Evolutionary conservation across 2,797 vertebrate species (phyloP).

Genomic region (Benthosema pterotum): DNA sequence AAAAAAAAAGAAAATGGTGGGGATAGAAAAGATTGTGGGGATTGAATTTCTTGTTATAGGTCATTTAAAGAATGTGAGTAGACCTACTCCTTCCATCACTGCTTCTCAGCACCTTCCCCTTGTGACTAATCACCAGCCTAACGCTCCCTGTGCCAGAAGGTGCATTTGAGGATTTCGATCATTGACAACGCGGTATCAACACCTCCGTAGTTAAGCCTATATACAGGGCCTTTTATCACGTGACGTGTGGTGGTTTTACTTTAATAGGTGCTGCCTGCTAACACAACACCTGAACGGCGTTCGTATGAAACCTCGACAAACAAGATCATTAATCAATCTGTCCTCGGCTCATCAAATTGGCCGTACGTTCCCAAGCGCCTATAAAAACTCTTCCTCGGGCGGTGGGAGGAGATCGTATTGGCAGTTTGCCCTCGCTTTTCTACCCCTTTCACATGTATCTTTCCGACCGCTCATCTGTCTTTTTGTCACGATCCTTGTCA

Average conservation of each 20-base stretch:
- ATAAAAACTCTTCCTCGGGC: conserved; percentile 65
- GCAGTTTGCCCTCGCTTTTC: conserved; percentile 36
- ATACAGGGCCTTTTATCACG: too few relatives aligned
- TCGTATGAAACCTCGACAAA: conserved; percentile 52
- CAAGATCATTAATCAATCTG: conserved; percentile 63
- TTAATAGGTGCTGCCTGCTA: conserved; percentile 42
- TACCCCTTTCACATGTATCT: not conserved
- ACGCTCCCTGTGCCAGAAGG: not conserved
- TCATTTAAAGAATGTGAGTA: too few relatives aligned
- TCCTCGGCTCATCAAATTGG: conserved; percentile 54
- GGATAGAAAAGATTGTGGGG: too few relatives aligned
- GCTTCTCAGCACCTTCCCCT: conserved; percentile 14
- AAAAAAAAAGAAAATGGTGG: too few relatives aligned
- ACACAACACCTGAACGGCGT: conserved; percentile 56
- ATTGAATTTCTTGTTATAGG: too few relatives aligned
- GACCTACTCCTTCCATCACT: too few relatives aligned
- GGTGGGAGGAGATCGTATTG: conserved; percentile 60
- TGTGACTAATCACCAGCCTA: not conserved
- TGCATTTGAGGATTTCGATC: conserved; percentile 11
- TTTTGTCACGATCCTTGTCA: too few relatives aligned
- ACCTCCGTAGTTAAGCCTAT: conserved; percentile 10
- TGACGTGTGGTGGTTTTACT: conserved; percentile 12
- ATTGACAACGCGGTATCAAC: conserved; percentile 23
- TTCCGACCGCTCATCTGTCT: not conserved
- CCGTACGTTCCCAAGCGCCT: conserved; percentile 52